A percentile compares a stretch with the other conserved stretches of the same genome.
Evolutionary conservation across 2,797 vertebrate genomes (phyloP).

Genomic region (Syndactyla subalaris): DNA sequence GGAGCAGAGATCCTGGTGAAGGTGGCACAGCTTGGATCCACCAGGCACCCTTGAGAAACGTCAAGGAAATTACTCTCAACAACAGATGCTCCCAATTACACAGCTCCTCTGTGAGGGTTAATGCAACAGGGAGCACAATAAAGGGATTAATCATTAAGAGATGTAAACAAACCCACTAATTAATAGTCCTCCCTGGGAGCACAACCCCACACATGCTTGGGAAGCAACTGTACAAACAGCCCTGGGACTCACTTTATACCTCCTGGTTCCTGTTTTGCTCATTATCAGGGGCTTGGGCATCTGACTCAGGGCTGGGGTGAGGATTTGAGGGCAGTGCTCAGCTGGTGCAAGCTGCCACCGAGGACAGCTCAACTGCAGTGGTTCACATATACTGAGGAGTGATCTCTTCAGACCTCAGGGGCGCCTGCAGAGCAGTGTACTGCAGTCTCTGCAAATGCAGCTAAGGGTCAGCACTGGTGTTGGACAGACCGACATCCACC

Average conservation of each 20-base stretch:
- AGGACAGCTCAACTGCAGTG: neutral
- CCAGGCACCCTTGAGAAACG: neutral
- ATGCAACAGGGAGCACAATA: conserved; percentile 31
- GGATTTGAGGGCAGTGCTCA: neutral
- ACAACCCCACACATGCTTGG: neutral
- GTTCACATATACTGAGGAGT: neutral
- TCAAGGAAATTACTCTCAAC: neutral
- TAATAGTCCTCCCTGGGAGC: conserved; percentile 6
- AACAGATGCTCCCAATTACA: neutral
- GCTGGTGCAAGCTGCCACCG: neutral
- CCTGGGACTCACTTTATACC: neutral
- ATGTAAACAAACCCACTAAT: conserved; percentile 43
- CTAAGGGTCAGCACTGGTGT: neutral
- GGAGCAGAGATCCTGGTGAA: neutral
- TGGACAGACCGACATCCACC: neutral
- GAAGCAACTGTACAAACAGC: neutral
- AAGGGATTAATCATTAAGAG: neutral
- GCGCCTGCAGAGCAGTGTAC: fast-evolving
- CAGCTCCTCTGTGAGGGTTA: neutral
- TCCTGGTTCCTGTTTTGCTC: neutral
- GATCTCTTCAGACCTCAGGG: neutral
- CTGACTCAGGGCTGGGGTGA: neutral
- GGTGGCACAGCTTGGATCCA: neutral
- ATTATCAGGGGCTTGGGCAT: neutral
- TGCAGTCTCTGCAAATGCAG: neutral